Conservation (phyloP, 2,797 vertebrate genomes). For the Australoheros facetus region DNA sequence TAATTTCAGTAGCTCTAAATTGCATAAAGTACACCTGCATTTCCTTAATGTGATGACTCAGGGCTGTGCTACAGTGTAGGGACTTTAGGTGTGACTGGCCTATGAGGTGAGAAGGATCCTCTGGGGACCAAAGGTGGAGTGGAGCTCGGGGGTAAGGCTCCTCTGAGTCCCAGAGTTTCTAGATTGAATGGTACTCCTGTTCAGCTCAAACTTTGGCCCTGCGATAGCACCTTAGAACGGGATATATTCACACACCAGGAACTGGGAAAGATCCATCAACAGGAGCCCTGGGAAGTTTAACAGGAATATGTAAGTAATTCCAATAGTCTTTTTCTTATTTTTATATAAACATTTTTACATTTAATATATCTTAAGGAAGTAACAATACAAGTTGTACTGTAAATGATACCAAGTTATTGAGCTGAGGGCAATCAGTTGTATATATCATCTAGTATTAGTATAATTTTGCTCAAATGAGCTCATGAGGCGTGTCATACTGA, state of each 20-base stretch:
- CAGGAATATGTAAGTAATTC: conserved; percentile 80
- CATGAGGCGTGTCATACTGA: too few species aligned
- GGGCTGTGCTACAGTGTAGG: conserved; percentile 3
- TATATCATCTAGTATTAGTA: not conserved
- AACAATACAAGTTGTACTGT: not conserved
- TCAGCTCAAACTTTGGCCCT: conserved; percentile 64
- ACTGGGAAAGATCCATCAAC: conserved; percentile 59
- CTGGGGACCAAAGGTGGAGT: conserved; percentile 74
- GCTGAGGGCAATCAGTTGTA: not conserved
- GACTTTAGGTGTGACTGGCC: conserved; percentile 38
- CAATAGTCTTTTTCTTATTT: not conserved
- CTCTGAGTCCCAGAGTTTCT: conserved; percentile 45
- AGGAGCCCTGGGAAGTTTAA: conserved; percentile 40
- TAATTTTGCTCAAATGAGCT: not conserved
- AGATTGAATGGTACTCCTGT: conserved; percentile 73
- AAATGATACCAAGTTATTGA: not conserved
- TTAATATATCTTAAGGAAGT: not conserved
- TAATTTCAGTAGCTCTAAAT: not conserved
- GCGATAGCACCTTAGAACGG: conserved; percentile 76
- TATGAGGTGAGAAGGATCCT: conserved; percentile 72
- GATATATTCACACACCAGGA: conserved; percentile 64
- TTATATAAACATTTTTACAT: not conserved
- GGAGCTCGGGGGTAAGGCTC: conserved; percentile 73
- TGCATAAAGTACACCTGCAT: conserved; percentile 14
- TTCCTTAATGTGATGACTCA: conserved; percentile 31